phyloP scores from a whole-genome alignment of 2,113 vertebrate genomes.

The Sphyrna mokarran region DNA sequence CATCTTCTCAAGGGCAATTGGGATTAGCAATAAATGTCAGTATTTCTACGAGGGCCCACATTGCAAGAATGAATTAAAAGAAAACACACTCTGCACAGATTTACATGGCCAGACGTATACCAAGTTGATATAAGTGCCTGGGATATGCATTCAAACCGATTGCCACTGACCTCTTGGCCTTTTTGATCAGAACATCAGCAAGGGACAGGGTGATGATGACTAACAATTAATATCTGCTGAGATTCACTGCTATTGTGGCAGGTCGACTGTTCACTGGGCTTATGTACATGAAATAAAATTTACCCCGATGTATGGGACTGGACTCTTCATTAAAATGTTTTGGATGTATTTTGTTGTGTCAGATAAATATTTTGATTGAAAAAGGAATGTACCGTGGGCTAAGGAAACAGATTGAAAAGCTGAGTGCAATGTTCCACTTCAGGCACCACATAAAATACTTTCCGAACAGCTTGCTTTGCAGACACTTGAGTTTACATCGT shows the following conservation, averaged over 20 bases:
- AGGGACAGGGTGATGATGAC: neutral
- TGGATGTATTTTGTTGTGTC: neutral
- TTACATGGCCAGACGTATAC: neutral
- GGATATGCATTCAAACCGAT: neutral
- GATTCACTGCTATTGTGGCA: neutral
- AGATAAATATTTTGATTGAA: neutral
- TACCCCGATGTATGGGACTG: neutral
- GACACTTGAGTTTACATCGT: slow-evolving; percentile 17
- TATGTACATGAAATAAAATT: neutral
- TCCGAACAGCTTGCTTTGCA: neutral
- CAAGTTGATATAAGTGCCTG: neutral
- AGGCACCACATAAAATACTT: slow-evolving; percentile 14
- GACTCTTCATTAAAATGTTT: neutral
- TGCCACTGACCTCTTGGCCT: too few species aligned
- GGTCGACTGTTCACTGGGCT: neutral
- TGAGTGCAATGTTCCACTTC: neutral
- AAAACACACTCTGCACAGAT: neutral
- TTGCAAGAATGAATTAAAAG: neutral
- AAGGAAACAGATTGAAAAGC: neutral
- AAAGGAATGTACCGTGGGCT: neutral
- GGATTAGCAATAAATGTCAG: neutral
- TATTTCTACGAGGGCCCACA: neutral
- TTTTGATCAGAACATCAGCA: neutral
- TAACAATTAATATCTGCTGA: neutral
- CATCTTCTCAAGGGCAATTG: neutral